These are phyloP conservation scores for Planococcus citri DNA, from an alignment of 1,140 invertebrate genomes.

Conservation along the genomic window DNA sequence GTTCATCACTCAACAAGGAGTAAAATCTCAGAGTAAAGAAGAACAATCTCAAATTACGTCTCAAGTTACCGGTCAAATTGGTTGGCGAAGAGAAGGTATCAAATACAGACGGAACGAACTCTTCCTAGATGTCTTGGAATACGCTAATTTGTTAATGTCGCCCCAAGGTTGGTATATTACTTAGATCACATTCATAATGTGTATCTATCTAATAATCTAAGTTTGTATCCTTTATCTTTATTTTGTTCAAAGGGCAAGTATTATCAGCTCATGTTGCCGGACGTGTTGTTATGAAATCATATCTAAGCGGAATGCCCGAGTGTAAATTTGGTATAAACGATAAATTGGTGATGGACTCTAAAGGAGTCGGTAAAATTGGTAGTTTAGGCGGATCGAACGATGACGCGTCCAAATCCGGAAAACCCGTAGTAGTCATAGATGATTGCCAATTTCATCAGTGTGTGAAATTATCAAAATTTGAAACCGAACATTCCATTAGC, in stretches of 20 bases:
- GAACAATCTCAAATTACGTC: conserved; percentile 99
- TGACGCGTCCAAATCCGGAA: conserved; percentile 73
- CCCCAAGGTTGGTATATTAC: conserved; percentile 65
- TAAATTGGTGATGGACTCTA: conserved; percentile 97
- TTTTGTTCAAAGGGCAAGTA: conserved; percentile 98
- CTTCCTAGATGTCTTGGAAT: conserved; percentile 97
- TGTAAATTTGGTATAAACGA: conserved; percentile 99
- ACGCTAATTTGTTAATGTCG: conserved; percentile 98
- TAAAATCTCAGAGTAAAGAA: conserved; percentile 97
- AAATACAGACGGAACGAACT: conserved; percentile 98
- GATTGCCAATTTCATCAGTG: conserved; percentile 99
- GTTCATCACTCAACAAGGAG: conserved; percentile 98
- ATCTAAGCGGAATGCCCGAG: conserved; percentile 98
- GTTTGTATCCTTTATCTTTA: conserved; percentile 27
- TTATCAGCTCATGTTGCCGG: conserved; percentile 97
- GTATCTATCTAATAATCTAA: conserved; percentile 5
- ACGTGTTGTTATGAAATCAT: conserved; percentile 99
- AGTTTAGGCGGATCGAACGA: conserved; percentile 56
- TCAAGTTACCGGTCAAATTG: conserved; percentile 97
- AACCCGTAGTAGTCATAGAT: conserved; percentile 96
- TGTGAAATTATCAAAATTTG: conserved; percentile 98
- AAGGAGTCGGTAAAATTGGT: conserved; percentile 51
- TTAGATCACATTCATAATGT: no score
- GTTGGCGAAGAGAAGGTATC: conserved; percentile 98
- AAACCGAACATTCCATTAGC: conserved; percentile 98